Evolutionary conservation across 2,113 vertebrate genomes (phyloP).

Genomic region (Pampusana beccarii): DNA sequence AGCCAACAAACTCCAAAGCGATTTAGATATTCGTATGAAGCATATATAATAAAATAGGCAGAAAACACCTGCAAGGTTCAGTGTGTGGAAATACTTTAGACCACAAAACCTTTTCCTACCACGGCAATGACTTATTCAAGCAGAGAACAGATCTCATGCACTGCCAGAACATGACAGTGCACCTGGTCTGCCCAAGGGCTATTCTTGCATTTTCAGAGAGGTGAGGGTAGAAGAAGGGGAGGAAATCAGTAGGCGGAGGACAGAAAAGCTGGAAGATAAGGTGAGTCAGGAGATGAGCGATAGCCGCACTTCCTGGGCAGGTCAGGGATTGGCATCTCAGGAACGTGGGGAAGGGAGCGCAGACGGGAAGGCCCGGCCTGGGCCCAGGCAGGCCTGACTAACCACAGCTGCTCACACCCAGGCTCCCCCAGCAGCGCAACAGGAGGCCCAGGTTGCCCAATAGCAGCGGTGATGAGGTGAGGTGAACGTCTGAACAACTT

Average conservation of each 20-base stretch:
- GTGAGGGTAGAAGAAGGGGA: neutral
- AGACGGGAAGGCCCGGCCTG: neutral
- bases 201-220: neutral
- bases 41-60: neutral
- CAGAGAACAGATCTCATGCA: neutral
- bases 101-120: neutral
- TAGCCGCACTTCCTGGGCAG: slow-evolving; percentile 42
- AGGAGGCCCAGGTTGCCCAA: neutral
- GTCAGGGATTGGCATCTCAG: neutral
- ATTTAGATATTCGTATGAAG: neutral
- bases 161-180: neutral
- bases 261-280: neutral
- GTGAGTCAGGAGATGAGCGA: slow-evolving; percentile 33
- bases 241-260: neutral
- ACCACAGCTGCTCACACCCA: neutral
- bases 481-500: neutral
- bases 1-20: neutral
- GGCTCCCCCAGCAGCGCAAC: neutral
- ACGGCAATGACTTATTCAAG: neutral
- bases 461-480: accelerated
- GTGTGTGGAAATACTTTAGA: neutral
- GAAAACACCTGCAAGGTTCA: neutral
- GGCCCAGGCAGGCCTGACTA: neutral
- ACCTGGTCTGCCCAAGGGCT: neutral
- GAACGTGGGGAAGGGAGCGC: neutral